Evolutionary conservation across 2,113 vertebrate genomes (phyloP), one percentile per base, ranked within the genome.

Genomic region (Sceloporus tristichus): DNA sequence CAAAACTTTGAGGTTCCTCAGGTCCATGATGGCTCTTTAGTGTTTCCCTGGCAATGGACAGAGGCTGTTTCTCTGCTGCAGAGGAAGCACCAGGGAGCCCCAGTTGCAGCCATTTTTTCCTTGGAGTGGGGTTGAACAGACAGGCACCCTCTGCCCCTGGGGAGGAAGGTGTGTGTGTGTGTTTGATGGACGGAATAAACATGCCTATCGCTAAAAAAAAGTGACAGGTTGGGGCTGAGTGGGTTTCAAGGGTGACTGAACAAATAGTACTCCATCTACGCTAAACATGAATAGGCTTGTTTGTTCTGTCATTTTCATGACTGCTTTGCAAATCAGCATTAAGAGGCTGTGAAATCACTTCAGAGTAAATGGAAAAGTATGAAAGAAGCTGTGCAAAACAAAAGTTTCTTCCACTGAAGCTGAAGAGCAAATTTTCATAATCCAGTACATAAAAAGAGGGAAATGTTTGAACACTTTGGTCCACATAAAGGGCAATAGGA

Each of bases 301-400:
- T 86, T n/a, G 81, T 66, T 48, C 48, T 89, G 0, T 4, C 71
- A 0, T 70, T 76, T 40, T 76, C 27, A 85, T 85, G 4, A 11
- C 19, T 9, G 75, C 59, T 71, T 38, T 74, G 85, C 1, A n/a
- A 89, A 91, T 79, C 29, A 62, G 38, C 59, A 1, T 66, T 2
- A 18, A 82, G 62, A 84, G 14, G 13, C 21, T 82, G 8, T 8
- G 89, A 91, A 87, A 74, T 4, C 13, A 19, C 40, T 2, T 0
- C 76, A 90, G 88, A 65, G 79, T 38, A 90, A 89, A 86, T 27
- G 8, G 29, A 2, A 92, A 87, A 87, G 83, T 82, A 0, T 2
- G 14, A 75, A 85, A 62, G 68, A 74, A 62, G 42, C 9, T 70
- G 7, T 42, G 73, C 75, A 91, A 91, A 91, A 68, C 7, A 80